Conservation (phyloP, 2,797 vertebrate species). For the Pseudomugil tenellus region DNA sequence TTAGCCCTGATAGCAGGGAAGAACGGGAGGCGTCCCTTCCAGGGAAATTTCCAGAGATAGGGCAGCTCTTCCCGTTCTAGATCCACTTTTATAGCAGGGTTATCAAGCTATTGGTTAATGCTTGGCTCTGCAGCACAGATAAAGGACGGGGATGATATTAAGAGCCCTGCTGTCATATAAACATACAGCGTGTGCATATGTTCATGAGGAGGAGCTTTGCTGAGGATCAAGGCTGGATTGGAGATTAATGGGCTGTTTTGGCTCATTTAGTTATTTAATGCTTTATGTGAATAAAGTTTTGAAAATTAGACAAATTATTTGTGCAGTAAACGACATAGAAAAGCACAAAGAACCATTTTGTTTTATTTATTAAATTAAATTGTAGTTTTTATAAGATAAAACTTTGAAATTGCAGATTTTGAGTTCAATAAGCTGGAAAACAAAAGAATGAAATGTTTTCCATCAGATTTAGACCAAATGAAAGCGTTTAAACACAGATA, state of each 20-base stretch:
- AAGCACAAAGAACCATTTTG: no score
- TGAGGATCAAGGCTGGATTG: background rate
- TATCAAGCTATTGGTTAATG: conserved; percentile 79
- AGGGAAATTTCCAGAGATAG: conserved; percentile 66
- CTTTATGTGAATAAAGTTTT: no score
- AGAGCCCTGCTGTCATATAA: conserved; percentile 41
- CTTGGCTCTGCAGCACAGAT: conserved; percentile 69
- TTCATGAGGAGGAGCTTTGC: background rate
- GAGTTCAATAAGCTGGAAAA: no score
- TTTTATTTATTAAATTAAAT: no score
- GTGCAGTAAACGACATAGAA: no score
- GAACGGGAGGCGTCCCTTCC: conserved; percentile 45
- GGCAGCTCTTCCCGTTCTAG: conserved; percentile 47
- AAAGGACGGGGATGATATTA: conserved; percentile 57
- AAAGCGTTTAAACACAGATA: no score
- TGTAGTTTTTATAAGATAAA: no score
- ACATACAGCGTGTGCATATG: conserved; percentile 5
- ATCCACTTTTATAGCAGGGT: conserved; percentile 76
- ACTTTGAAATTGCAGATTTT: no score
- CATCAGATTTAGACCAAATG: no score
- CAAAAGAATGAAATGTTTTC: no score
- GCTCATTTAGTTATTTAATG: no score
- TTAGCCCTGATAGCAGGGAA: conserved; percentile 66
- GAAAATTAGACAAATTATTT: no score
- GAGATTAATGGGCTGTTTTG: background rate